A percentile compares a stretch with the other conserved stretches of the same genome.
phyloP scores from a whole-genome alignment of 2,888 invertebrate genomes.

The Eurytoma californica region DNA sequence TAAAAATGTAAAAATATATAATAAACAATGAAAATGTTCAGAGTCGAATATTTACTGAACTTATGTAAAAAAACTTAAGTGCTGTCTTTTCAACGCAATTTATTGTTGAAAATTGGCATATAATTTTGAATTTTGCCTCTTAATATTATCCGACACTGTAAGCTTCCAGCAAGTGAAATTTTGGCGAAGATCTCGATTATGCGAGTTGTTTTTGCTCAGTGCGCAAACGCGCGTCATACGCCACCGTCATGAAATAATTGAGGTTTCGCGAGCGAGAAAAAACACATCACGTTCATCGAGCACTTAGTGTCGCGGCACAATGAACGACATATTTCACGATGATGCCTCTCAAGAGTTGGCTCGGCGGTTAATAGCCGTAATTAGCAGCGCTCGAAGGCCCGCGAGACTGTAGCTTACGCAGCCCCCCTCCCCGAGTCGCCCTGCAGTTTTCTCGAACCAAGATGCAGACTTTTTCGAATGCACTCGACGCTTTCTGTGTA shows the following conservation, averaged over 20 bases:
- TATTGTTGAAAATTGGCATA: too few relatives aligned
- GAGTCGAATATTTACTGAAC: too few relatives aligned
- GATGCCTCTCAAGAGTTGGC: conserved; percentile 48
- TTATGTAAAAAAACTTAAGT: too few relatives aligned
- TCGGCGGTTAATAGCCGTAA: conserved; percentile 55
- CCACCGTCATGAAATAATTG: conserved; percentile 37
- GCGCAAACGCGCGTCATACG: neutral
- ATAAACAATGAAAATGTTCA: too few relatives aligned
- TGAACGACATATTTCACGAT: conserved; percentile 50
- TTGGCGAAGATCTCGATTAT: conserved; percentile 14
- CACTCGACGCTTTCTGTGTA: too few relatives aligned
- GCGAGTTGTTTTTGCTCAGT: neutral
- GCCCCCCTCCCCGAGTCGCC: neutral
- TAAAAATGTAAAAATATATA: too few relatives aligned
- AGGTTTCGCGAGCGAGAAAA: conserved; percentile 36
- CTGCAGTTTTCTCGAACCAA: neutral
- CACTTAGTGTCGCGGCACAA: conserved; percentile 37
- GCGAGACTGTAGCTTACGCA: neutral
- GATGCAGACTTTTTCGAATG: too few relatives aligned
- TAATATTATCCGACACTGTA: neutral
- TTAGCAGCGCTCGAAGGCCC: conserved; percentile 42
- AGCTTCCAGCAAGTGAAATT: conserved; percentile 8
- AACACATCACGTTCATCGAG: conserved; percentile 45
- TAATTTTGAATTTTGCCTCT: neutral
- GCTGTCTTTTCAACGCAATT: too few relatives aligned